Evolutionary conservation across 2,888 invertebrate genomes (phyloP), one percentile per base, ranked within the genome.

Genomic region (Choreutis nemorana): DNA sequence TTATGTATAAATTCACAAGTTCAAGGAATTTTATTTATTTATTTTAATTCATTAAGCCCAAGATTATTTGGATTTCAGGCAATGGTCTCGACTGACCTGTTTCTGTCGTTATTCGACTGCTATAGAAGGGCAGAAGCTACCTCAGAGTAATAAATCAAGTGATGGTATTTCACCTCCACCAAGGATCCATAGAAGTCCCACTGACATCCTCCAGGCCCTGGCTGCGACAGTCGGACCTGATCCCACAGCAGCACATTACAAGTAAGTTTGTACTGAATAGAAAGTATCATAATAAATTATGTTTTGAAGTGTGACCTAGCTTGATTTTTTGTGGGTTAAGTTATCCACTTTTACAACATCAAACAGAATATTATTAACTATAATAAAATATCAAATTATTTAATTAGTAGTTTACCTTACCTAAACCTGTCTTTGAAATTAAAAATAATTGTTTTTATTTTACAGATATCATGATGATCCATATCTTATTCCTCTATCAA

Each of bases 391-490:
- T 18, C 18, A 18, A 6, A 18, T 8, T 7, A 18, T 18, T 18
- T 18, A 9, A 21, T 5, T 21, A 21, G n/a, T 10, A 21, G 11
- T n/a, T 6, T n/a, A 3, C n/a, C 4, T 20, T 4, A 5, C 10
- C n/a, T 18, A 7, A 27, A 8, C 14, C 3, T 14, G 8, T 15
- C 9, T 15, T 14, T 26, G 14, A 3, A 8, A 14, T 16, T 26
- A n/a, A 8, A 13, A 8, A 27, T 21, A 9, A n/a, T 13, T 18
- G 18, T 5, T 10, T 12, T 36, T n/a, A 22, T 31, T 37, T 53
- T 60, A 9, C 40, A 80, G 80, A 55, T 96, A 87, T 58, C 90
- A 92, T 48, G 96, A 97, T 81, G 97, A 97, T 68, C 95, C 96
- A 0, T 94, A 81, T 51, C 77, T 95, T 9, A 88, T 89, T 40